phyloP scores from a whole-genome alignment of 2,888 invertebrate species.

The Patella ulyssiponensis region DNA sequence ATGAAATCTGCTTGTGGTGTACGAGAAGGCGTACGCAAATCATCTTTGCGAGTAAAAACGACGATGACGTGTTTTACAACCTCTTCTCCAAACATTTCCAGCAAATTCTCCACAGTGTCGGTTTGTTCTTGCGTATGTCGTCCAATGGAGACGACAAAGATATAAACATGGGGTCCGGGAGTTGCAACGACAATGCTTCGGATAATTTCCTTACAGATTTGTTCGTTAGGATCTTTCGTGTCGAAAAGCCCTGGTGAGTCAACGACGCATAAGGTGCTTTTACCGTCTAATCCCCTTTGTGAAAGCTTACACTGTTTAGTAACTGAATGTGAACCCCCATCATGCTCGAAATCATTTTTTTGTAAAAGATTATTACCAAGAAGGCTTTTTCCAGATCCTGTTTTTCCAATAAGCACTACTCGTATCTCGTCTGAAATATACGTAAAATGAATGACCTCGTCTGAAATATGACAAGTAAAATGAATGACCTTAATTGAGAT shows the following conservation, averaged over 20 bases:
- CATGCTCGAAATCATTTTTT: no score
- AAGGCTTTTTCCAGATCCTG: no score
- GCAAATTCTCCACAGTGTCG: neutral
- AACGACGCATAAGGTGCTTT: neutral
- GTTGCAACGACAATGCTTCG: neutral
- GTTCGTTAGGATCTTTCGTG: neutral
- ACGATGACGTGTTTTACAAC: slow-evolving; percentile 13
- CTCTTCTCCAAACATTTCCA: slow-evolving; percentile 5
- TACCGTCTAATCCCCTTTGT: no score
- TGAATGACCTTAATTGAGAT: no score
- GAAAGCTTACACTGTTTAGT: no score
- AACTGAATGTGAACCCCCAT: no score
- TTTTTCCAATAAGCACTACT: no score
- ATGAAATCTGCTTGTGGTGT: no score
- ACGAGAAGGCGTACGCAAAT: neutral
- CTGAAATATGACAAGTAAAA: no score
- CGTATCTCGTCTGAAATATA: no score
- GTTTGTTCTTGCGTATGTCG: neutral
- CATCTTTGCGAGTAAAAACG: slow-evolving; percentile 10
- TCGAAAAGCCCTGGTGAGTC: neutral
- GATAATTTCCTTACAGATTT: neutral
- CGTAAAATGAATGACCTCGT: no score
- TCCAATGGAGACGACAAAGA: neutral
- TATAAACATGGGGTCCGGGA: slow-evolving; percentile 5
- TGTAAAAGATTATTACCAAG: no score